phyloP scores from a whole-genome alignment of 2,797 vertebrate genomes.

The Enteromius anoplus region DNA sequence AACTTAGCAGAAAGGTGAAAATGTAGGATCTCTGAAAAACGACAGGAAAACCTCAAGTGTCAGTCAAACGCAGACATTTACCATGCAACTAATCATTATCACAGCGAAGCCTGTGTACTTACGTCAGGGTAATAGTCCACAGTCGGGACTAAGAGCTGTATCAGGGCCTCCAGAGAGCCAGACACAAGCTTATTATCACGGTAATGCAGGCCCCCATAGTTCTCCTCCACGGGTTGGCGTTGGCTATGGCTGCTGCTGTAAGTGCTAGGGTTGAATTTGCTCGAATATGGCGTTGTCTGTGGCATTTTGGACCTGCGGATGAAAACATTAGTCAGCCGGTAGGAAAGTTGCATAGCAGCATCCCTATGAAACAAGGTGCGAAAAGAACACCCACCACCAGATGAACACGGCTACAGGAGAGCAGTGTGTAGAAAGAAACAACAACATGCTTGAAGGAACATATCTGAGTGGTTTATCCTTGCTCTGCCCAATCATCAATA shows the following conservation, averaged over 20 bases:
- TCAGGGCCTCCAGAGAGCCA: slow-evolving; percentile 93
- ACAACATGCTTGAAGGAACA: not conserved
- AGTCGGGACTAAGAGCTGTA: slow-evolving; percentile 93
- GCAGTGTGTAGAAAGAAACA: not conserved
- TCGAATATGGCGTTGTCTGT: slow-evolving; percentile 90
- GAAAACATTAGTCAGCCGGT: slow-evolving; percentile 39
- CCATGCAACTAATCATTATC: slow-evolving; percentile 9
- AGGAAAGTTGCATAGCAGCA: not conserved
- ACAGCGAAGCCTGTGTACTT: slow-evolving; percentile 60
- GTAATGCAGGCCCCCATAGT: slow-evolving; percentile 88
- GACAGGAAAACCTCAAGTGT: not conserved
- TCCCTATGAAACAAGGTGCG: slow-evolving; percentile 22
- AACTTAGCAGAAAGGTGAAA: slow-evolving; percentile 94
- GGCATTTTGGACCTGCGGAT: slow-evolving; percentile 81
- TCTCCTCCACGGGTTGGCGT: slow-evolving; percentile 77
- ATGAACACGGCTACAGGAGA: not conserved
- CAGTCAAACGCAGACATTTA: slow-evolving; percentile 7
- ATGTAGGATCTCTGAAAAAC: slow-evolving; percentile 87
- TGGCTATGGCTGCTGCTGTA: slow-evolving; percentile 70
- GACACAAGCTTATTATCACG: slow-evolving; percentile 95
- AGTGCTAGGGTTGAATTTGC: slow-evolving; percentile 86
- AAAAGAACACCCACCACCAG: slow-evolving; percentile 29
- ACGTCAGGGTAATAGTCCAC: slow-evolving; percentile 97
- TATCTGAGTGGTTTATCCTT: not conserved
- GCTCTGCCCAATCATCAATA: not conserved